Evolutionary conservation across 2,888 invertebrate species (phyloP), one percentile per base, ranked within the genome.

Genomic region (Actias luna): DNA sequence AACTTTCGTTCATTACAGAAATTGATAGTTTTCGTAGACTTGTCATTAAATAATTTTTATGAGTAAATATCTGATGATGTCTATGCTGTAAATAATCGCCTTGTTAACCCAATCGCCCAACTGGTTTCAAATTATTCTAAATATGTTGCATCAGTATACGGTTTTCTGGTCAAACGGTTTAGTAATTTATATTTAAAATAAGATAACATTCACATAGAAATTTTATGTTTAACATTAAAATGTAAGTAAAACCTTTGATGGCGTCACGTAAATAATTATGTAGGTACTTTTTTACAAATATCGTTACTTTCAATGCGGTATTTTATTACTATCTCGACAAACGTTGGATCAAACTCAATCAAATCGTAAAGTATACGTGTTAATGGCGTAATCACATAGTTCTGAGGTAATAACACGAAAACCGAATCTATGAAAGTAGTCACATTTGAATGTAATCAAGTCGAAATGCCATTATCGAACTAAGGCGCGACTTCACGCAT

Each of bases 191-290:
- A 78, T 77, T 78, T 75, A 73, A 78, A 80, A 76, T 76, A 68
- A 74, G 71, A 74, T 67, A 77, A 72, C 73, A 70, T 79, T 78
- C 66, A 75, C 73, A 68, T 69, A 63, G 60, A 66, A 71, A 71
- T 76, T 78, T 79, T 70, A 77, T 76, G 71, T 75, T 65, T 68
- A 75, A 75, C 75, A 78, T 78, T 76, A 82, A 83, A 79, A 73
- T 77, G 71, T 70, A 75, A 73, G 69, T 80, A 69, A 78, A 71
- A 79, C 76, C 72, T 70, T 77, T 76, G 76, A 78, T 64, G 63
- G 75, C 70, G 75, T 73, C 69, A 72, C 72, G 71, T 78, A 68
- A 73, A 79, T 82, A 79, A 82, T 80, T 77, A 82, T 77, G 77
- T 77, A 82, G 77, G 77, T 73, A 68, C 75, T 77, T 80, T 76